A percentile compares a stretch with the other conserved stretches of the same genome.
phyloP scores from a whole-genome alignment of 2,888 invertebrate species.

The Athalia cordata region DNA sequence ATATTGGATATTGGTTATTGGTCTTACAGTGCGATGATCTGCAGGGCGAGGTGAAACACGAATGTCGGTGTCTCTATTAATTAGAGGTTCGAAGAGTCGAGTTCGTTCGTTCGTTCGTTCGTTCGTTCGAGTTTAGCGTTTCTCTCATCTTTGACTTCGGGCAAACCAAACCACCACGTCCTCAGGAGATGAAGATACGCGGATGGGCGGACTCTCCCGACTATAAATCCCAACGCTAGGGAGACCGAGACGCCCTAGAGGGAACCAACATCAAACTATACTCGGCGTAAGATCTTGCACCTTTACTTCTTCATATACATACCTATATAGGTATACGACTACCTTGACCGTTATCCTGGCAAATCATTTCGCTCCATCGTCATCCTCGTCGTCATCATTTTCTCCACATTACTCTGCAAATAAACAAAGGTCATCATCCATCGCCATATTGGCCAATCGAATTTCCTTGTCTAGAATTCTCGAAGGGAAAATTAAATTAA shows the following conservation, averaged over 20 bases:
- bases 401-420: too few species aligned
- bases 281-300: conserved; percentile 43
- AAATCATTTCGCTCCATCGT: too few species aligned
- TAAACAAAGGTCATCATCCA: too few species aligned
- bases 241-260: conserved; percentile 51
- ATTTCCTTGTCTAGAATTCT: too few species aligned
- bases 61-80: conserved; percentile 66
- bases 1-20: conserved; percentile 41
- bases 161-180: conserved; percentile 54
- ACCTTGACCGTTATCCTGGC: background rate
- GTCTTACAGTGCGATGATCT: background rate
- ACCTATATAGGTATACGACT: too few species aligned
- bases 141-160: conserved; percentile 45
- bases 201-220: conserved; percentile 63
- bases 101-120: conserved; percentile 16
- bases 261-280: conserved; percentile 14
- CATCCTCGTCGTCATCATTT: too few species aligned
- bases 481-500: too few species aligned
- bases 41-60: conserved; percentile 53
- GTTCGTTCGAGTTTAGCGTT: conserved; percentile 16
- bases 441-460: too few species aligned
- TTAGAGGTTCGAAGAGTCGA: conserved; percentile 62
- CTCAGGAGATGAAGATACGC: conserved; percentile 70
- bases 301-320: background rate
- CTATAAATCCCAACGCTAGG: conserved; percentile 68